phyloP scores from a whole-genome alignment of 2,888 invertebrate genomes.

The Malachius bipustulatus region DNA sequence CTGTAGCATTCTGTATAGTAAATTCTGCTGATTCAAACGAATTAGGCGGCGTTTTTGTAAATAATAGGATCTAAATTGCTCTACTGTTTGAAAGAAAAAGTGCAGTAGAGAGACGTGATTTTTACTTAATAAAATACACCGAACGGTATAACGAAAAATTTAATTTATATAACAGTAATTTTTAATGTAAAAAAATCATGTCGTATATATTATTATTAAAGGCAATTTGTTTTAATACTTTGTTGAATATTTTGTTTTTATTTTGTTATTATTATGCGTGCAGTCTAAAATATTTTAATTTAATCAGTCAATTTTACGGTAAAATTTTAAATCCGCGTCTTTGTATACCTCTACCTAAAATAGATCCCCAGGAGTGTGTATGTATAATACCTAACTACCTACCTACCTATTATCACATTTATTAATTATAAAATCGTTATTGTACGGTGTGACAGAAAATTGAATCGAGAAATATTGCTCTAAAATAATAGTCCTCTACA shows the following conservation, averaged over 20 bases:
- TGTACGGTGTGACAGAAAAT: constrained; percentile 38
- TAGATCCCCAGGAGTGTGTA: constrained; percentile 30
- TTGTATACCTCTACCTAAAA: constrained; percentile 11
- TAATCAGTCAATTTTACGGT: too few species aligned
- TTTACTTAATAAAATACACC: constrained; percentile 29
- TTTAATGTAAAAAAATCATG: constrained; percentile 33
- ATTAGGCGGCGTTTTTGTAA: constrained; percentile 25
- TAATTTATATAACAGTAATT: constrained; percentile 31
- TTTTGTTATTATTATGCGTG: constrained; percentile 5
- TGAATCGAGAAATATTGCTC: constrained; percentile 36
- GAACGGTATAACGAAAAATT: constrained; percentile 33
- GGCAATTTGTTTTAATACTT: constrained; percentile 30
- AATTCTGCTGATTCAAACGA: too few species aligned
- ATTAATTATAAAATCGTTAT: constrained; percentile 35
- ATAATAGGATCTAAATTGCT: constrained; percentile 34
- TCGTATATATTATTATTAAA: constrained; percentile 31
- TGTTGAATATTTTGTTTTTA: constrained; percentile 26
- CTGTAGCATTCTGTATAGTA: too few species aligned
- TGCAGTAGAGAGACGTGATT: constrained; percentile 36
- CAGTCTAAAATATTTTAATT: too few species aligned
- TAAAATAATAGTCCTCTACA: constrained; percentile 28
- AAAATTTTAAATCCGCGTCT: too few species aligned
- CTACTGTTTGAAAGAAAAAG: constrained; percentile 25
- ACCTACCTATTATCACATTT: constrained; percentile 36
- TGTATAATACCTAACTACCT: too few species aligned